Evolutionary conservation across 2,113 vertebrate genomes (phyloP).

Genomic region (Lepus timidus): DNA sequence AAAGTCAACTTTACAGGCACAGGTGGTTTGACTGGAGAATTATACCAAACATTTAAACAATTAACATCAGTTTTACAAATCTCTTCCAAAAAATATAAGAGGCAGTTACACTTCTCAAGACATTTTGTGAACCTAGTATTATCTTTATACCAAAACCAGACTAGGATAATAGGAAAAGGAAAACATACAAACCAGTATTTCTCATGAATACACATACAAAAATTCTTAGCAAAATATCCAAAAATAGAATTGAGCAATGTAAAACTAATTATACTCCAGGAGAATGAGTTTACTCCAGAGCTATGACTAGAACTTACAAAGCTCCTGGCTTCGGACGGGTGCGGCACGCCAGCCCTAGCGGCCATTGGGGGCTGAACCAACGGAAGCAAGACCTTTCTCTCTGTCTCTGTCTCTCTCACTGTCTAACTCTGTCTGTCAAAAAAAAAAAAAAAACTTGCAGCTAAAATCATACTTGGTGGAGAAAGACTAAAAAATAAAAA

Average conservation of each 20-base stretch:
- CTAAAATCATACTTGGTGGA: slow-evolving; percentile 20
- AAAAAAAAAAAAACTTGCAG: neutral
- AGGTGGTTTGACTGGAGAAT: neutral
- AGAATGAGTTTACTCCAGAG: neutral
- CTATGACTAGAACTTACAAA: neutral
- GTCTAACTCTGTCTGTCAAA: no score
- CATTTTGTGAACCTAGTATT: neutral
- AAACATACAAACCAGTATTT: neutral
- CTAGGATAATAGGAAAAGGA: neutral
- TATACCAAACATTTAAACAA: neutral
- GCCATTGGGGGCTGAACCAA: no score
- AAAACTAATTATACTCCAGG: neutral
- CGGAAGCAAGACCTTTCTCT: no score
- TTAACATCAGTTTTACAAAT: neutral
- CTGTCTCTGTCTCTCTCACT: no score
- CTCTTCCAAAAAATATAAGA: neutral
- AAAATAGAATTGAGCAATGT: neutral
- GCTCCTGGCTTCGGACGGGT: no score
- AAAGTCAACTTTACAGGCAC: neutral
- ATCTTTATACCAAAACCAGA: slow-evolving; percentile 5
- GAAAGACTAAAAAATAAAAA: neutral
- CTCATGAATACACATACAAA: neutral
- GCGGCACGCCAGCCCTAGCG: no score
- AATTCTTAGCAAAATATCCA: neutral
- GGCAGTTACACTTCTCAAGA: neutral